Evolutionary conservation across 1,140 invertebrate genomes (phyloP), one percentile per base, ranked within the genome.

Genomic region (Idris sp.): DNA sequence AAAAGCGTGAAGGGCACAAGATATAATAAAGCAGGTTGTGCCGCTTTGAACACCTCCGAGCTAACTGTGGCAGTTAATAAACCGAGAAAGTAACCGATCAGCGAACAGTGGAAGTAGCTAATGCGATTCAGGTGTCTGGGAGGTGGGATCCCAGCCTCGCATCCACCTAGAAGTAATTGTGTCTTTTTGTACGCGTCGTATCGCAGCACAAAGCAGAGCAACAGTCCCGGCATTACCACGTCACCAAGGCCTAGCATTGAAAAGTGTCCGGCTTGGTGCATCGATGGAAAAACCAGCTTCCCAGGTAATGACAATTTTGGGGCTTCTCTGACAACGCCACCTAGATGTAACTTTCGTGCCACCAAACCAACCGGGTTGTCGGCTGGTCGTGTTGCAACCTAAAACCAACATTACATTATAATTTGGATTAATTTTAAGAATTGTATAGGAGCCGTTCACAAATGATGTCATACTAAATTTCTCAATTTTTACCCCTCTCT

Each of bases 151-250:
- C 94, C 93, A 58, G 92, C 90, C 81, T 95, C 94, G 67, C 90
- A 91, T 22, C 90, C 91, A 31, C 89, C 90, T 43, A 89, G 89
- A 18, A 92, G 87, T n/a, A 92, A 83, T 80, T 94, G 93, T 26
- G 94, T 92, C 84, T 97, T 97, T 87, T 98, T 98, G 87, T 98
- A 98, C 6, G 97, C 96, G 88, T 99, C 97, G 84, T 98, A 99
- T 11, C 94, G 91, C 61, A 99, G 86, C 33, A 99, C 97, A 88
- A 99, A 99, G 88, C 97, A 99, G 59, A 99, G 89, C 68, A 99
- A 82, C 13, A 99, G 88, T 2, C 97, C 97, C n/a, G 97, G 97
- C 97, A 98, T 98, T 10, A 98, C 97, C 69, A 99, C 97, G 87
- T 98, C 97, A 19, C 97, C 97, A 7, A 99, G 90, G 68, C 97